Percentiles rank a stretch among this genome's conserved stretches.
These are phyloP conservation scores for Mythimna pallens DNA, from an alignment of 2,888 invertebrate genomes.

Conservation along the genomic window DNA sequence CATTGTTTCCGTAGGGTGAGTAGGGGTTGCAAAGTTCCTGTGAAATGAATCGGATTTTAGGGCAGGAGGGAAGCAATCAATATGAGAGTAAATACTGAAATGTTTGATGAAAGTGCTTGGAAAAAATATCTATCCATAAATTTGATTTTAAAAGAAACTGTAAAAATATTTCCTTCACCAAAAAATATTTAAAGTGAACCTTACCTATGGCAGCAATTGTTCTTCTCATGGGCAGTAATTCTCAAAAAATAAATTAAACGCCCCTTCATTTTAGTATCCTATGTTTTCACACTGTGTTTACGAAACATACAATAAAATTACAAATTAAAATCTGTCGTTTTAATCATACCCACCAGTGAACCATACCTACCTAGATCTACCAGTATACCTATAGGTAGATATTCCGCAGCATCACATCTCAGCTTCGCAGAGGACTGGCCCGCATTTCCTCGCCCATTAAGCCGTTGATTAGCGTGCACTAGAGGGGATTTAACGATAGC, in stretches of 20 bases:
- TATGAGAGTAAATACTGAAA: slow-evolving; percentile 67
- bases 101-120: slow-evolving; percentile 32
- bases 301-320: slow-evolving; percentile 20
- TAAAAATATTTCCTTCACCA: too few species aligned
- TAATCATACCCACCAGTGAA: slow-evolving; percentile 5
- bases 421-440: slow-evolving; percentile 54
- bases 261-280: background rate
- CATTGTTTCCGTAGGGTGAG: slow-evolving; percentile 81
- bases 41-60: slow-evolving; percentile 81
- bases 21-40: slow-evolving; percentile 76
- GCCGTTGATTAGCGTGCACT: slow-evolving; percentile 82
- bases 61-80: slow-evolving; percentile 76
- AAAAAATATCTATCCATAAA: background rate
- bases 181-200: too few species aligned
- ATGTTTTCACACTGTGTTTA: background rate
- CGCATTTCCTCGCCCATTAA: slow-evolving; percentile 77
- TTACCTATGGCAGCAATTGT: background rate
- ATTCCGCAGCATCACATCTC: slow-evolving; percentile 41
- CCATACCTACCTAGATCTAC: background rate
- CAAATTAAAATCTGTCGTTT: slow-evolving; percentile 6
- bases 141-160: background rate
- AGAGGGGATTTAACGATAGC: slow-evolving; percentile 82
- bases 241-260: background rate
- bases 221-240: background rate
- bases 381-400: background rate